phyloP scores from a whole-genome alignment of 2,888 invertebrate genomes.

The Acleris literana region DNA sequence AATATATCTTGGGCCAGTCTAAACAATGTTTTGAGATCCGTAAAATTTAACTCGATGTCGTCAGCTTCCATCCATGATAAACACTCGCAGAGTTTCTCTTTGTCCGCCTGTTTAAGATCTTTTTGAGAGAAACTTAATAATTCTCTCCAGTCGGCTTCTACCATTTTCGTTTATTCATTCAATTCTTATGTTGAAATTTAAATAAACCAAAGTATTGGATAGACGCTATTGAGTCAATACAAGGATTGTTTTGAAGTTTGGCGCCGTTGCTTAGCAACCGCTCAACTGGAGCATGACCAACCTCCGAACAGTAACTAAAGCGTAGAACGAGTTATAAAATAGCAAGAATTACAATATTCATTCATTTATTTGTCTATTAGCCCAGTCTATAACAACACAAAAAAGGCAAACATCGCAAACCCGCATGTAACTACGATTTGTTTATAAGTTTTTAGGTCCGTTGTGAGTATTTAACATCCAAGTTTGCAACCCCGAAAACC shows the following conservation, averaged over 20 bases:
- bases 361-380: too few relatives aligned
- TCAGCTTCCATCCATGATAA: slow-evolving; percentile 85
- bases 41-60: slow-evolving; percentile 80
- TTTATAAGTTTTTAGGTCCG: too few relatives aligned
- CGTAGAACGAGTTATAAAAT: too few relatives aligned
- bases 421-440: too few relatives aligned
- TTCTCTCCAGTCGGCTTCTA: slow-evolving; percentile 84
- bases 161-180: slow-evolving; percentile 51
- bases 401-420: too few relatives aligned
- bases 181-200: background rate
- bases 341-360: too few relatives aligned
- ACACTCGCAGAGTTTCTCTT: slow-evolving; percentile 85
- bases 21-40: slow-evolving; percentile 83
- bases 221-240: too few relatives aligned
- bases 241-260: slow-evolving; percentile 29
- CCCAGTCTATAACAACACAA: too few relatives aligned
- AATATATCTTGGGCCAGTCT: slow-evolving; percentile 86
- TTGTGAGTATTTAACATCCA: too few relatives aligned
- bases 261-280: slow-evolving; percentile 62
- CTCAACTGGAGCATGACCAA: background rate
- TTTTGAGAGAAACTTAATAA: slow-evolving; percentile 81
- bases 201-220: background rate
- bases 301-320: background rate
- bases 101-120: slow-evolving; percentile 83
- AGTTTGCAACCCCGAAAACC: too few relatives aligned